Conservation (phyloP, 2,888 invertebrate genomes). For the Ornithoptera alexandrae region DNA sequence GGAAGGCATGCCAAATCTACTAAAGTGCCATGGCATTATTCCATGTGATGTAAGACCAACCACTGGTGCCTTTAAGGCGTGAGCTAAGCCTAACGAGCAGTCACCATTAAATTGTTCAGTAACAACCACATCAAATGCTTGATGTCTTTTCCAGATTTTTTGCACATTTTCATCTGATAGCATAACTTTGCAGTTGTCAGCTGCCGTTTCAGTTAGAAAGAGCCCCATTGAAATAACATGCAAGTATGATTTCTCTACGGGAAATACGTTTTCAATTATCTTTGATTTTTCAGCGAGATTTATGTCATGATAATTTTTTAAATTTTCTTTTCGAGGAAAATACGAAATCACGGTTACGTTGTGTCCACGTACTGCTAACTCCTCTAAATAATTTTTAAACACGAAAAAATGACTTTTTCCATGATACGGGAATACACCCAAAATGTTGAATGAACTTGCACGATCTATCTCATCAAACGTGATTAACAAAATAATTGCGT, state of each 20-base stretch:
- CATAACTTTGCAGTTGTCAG: constrained; percentile 48
- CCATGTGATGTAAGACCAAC: constrained; percentile 79
- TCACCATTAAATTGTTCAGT: constrained; percentile 86
- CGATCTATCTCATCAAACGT: constrained; percentile 11
- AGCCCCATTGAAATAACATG: constrained; percentile 35
- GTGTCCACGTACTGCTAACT: constrained; percentile 82
- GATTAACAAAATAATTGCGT: constrained; percentile 3
- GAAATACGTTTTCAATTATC: constrained; percentile 42
- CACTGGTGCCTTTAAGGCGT: constrained; percentile 81
- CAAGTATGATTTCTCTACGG: constrained; percentile 44
- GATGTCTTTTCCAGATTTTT: constrained; percentile 53
- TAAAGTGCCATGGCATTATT: constrained; percentile 81
- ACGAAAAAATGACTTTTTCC: constrained; percentile 85
- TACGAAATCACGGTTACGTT: constrained; percentile 83
- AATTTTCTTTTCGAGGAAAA: constrained; percentile 72
- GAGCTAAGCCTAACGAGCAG: constrained; percentile 83
- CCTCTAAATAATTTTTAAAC: constrained; percentile 79
- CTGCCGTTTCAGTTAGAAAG: constrained; percentile 36
- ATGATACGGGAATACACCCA: constrained; percentile 83
- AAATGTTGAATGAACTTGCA: constrained; percentile 65
- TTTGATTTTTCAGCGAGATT: constrained; percentile 56
- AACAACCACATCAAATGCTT: constrained; percentile 83
- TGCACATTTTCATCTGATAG: constrained; percentile 59
- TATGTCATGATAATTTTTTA: constrained; percentile 81
- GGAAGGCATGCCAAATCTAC: constrained; percentile 76